These are phyloP conservation scores for Harpagifer antarcticus DNA, from an alignment of 2,797 vertebrate species.

Conservation along the genomic window DNA sequence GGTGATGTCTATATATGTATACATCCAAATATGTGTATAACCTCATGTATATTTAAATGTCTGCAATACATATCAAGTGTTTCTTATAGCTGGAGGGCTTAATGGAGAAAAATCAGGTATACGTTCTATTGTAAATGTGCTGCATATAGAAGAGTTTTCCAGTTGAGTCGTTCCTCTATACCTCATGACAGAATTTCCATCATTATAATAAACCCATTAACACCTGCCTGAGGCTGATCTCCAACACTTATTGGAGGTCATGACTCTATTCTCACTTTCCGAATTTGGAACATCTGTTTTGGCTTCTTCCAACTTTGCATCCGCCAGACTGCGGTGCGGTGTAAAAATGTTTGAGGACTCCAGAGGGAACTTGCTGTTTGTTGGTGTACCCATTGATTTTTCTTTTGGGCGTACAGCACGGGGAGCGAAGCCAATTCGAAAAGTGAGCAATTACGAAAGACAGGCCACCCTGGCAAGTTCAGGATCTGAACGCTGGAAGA, in stretches of 20 bases:
- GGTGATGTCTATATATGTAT: constrained; percentile 40
- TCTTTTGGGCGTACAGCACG: constrained; percentile 56
- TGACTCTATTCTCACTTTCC: constrained; percentile 54
- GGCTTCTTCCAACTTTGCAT: constrained; percentile 42
- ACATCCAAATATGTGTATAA: constrained; percentile 32
- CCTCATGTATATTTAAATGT: constrained; percentile 6
- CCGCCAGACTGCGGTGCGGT: constrained; percentile 53
- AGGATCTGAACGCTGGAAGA: constrained; percentile 22
- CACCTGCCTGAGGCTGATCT: constrained; percentile 59
- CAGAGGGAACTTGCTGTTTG: constrained; percentile 56
- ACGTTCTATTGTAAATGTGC: not conserved
- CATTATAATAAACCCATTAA: constrained; percentile 47
- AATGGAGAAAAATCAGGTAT: not conserved
- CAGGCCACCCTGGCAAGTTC: constrained; percentile 48
- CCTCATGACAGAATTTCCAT: constrained; percentile 40
- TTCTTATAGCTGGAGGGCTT: not conserved
- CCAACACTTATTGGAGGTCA: constrained; percentile 33
- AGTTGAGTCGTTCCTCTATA: not conserved
- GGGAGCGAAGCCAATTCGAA: constrained; percentile 47
- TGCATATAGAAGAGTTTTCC: constrained; percentile 14
- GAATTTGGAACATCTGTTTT: constrained; percentile 72
- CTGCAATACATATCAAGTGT: not conserved
- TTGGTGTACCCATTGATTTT: constrained; percentile 58
- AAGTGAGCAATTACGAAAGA: constrained; percentile 51
- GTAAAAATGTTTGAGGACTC: constrained; percentile 58